Conservation (phyloP, 2,113 vertebrate genomes). For the Pelobates fuscus region DNA sequence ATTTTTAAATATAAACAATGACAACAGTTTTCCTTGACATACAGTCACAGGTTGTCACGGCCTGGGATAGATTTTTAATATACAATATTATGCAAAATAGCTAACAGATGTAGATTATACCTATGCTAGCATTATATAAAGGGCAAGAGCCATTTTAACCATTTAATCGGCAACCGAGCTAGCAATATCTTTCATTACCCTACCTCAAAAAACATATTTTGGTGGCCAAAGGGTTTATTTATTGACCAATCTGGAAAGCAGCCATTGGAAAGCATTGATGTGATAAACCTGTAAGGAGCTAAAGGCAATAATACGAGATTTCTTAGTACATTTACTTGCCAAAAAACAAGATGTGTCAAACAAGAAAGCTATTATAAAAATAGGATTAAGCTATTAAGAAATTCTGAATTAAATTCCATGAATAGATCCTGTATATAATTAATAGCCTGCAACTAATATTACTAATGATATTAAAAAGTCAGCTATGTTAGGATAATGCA, state of each 20-base stretch:
- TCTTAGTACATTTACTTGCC: conserved; percentile 31
- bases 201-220: neutral
- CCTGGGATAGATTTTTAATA: neutral
- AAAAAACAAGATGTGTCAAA: conserved; percentile 31
- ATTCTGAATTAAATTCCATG: conserved; percentile 13
- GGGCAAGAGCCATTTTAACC: neutral
- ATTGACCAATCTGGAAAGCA: conserved; percentile 16
- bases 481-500: neutral
- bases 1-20: no score
- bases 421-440: conserved; percentile 1
- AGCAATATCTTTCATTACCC: neutral
- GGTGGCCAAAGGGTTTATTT: neutral
- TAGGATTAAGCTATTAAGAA: conserved; percentile 41
- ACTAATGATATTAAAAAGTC: neutral
- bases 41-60: no score
- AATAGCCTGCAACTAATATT: conserved; percentile 20
- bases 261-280: conserved; percentile 20
- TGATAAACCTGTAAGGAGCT: conserved; percentile 45
- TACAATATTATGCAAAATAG: neutral
- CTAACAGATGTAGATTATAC: neutral
- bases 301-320: conserved; percentile 39
- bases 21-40: no score
- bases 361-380: conserved; percentile 40
- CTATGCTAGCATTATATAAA: neutral
- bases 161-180: neutral